Conservation (phyloP, 1,140 invertebrate species). For the Panagrolaimus sp. region DNA sequence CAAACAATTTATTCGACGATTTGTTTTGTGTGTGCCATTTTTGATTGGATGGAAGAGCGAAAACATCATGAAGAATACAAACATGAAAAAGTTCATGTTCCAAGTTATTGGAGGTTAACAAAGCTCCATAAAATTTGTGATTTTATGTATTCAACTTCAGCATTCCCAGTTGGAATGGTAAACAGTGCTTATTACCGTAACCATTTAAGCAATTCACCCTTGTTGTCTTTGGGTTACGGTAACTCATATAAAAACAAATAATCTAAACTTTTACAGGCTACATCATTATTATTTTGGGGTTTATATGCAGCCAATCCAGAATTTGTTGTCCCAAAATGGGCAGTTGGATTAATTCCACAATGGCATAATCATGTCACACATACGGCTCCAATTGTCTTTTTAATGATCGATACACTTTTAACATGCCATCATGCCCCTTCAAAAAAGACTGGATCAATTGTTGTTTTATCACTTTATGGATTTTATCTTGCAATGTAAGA, state of each 20-base stretch:
- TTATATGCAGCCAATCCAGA: slow-evolving; percentile 40
- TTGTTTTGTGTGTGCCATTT: slow-evolving; percentile 48
- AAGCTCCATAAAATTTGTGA: slow-evolving; percentile 48
- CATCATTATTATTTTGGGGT: slow-evolving; percentile 34
- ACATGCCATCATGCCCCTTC: slow-evolving; percentile 60
- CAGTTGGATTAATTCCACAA: slow-evolving; percentile 32
- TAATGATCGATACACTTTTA: slow-evolving; percentile 60
- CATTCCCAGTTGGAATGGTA: slow-evolving; percentile 50
- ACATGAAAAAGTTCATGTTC: slow-evolving; percentile 31
- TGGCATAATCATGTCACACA: slow-evolving; percentile 55
- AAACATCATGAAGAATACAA: slow-evolving; percentile 11
- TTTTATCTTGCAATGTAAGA: slow-evolving; percentile 45
- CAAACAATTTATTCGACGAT: slow-evolving; percentile 64
- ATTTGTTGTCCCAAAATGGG: slow-evolving; percentile 44
- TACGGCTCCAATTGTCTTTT: slow-evolving; percentile 59
- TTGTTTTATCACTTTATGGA: slow-evolving; percentile 29
- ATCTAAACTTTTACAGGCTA: slow-evolving; percentile 10
- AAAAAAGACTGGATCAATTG: slow-evolving; percentile 33
- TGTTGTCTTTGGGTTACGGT: slow-evolving; percentile 26
- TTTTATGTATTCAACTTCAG: slow-evolving; percentile 48
- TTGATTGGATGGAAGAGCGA: slow-evolving; percentile 46
- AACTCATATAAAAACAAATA: neutral
- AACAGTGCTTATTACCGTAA: neutral
- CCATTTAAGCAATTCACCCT: slow-evolving; percentile 20
- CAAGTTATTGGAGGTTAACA: slow-evolving; percentile 48